Conservation (phyloP, 2,113 vertebrate genomes). For the Proterorhinus semilunaris region DNA sequence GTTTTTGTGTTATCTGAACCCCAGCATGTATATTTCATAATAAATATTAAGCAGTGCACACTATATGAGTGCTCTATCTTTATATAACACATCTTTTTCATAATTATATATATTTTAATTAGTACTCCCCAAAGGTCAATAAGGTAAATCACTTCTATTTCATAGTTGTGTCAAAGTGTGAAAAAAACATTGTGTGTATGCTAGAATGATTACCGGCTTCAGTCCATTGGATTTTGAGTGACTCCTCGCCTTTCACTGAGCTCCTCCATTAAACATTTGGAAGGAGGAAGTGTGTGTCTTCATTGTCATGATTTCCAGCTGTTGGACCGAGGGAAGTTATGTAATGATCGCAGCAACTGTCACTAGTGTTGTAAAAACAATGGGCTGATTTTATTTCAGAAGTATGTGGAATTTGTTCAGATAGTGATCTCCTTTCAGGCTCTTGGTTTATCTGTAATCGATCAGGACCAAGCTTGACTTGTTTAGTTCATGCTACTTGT, state of each 20-base stretch:
- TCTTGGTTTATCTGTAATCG: no score
- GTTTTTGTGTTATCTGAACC: no score
- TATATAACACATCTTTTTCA: no score
- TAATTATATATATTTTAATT: no score
- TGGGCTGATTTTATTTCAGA: background rate
- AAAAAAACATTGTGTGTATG: background rate
- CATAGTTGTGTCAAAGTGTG: background rate
- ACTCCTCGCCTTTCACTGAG: background rate
- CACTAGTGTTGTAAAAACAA: background rate
- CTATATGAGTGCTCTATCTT: no score
- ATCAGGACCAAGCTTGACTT: no score
- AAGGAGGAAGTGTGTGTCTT: slow-evolving; percentile 5
- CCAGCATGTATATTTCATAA: no score
- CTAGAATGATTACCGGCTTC: background rate
- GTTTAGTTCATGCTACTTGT: no score
- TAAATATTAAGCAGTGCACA: no score
- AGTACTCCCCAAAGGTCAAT: no score
- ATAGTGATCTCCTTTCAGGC: no score
- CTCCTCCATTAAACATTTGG: background rate
- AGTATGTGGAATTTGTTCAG: background rate
- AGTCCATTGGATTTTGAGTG: background rate
- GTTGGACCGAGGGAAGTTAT: slow-evolving; percentile 25
- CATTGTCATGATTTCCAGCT: slow-evolving; percentile 19
- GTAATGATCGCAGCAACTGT: slow-evolving; percentile 20
- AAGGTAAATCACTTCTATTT: background rate